Percentiles rank a stretch among this genome's conserved stretches.
Evolutionary conservation across 2,888 invertebrate species (phyloP).

Genomic region (Fissipunctia ypsillon): DNA sequence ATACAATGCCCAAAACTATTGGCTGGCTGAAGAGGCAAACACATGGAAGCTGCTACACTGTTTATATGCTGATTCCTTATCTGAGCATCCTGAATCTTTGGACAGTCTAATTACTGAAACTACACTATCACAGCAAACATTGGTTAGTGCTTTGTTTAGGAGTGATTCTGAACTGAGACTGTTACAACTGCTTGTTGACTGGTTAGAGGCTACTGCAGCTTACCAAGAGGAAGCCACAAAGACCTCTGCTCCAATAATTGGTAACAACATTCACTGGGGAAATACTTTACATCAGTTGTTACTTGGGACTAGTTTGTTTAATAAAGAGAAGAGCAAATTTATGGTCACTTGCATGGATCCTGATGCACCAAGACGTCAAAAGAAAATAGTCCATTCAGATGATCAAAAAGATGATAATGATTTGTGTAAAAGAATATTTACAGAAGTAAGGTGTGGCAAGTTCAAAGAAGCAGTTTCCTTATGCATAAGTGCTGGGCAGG

Average conservation of each 20-base stretch:
- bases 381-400: conserved; percentile 95
- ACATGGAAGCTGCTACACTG: conserved; percentile 97
- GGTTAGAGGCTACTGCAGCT: conserved; percentile 96
- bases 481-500: conserved; percentile 96
- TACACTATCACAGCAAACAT: conserved; percentile 83
- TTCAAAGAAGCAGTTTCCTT: conserved; percentile 95
- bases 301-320: conserved; percentile 86
- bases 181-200: conserved; percentile 96
- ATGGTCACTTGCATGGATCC: conserved; percentile 95
- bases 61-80: conserved; percentile 95
- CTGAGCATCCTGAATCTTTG: conserved; percentile 90
- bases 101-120: conserved; percentile 83
- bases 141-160: conserved; percentile 84
- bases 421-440: conserved; percentile 91
- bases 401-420: conserved; percentile 94
- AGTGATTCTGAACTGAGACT: conserved; percentile 91
- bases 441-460: conserved; percentile 95
- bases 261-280: conserved; percentile 96
- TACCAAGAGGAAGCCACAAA: conserved; percentile 93
- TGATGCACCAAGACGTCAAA: conserved; percentile 96
- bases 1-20: conserved; percentile 87
- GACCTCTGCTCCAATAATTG: conserved; percentile 84
- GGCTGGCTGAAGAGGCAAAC: conserved; percentile 95
- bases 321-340: conserved; percentile 84
- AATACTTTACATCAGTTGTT: conserved; percentile 96